These are phyloP conservation scores for Branchinecta sandiegonensis DNA, from an alignment of 2,888 invertebrate genomes.

Conservation along the genomic window DNA sequence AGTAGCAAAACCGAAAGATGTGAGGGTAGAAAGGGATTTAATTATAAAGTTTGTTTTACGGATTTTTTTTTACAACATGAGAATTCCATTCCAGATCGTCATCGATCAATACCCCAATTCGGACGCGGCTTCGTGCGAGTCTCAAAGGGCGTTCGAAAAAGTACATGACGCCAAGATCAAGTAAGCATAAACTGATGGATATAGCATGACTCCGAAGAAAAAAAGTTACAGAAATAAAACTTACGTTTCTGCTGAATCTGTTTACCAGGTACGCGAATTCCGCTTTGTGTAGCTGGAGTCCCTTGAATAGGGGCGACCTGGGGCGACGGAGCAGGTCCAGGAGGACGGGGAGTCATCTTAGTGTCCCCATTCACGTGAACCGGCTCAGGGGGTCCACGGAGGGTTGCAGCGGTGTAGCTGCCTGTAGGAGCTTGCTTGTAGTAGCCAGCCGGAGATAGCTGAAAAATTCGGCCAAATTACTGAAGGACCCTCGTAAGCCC, in stretches of 20 bases:
- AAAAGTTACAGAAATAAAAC: neutral
- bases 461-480: neutral
- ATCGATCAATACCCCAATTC: too few relatives aligned
- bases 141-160: too few relatives aligned
- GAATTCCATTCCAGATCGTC: too few relatives aligned
- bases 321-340: constrained; percentile 25
- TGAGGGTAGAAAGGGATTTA: too few relatives aligned
- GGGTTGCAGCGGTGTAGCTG: constrained; percentile 18
- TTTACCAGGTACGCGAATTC: neutral
- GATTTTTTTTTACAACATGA: too few relatives aligned
- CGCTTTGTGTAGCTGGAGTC: constrained; percentile 30
- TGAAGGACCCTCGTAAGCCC: neutral
- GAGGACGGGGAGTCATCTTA: constrained; percentile 19
- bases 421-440: constrained; percentile 12
- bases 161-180: too few relatives aligned
- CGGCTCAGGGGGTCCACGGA: constrained; percentile 2
- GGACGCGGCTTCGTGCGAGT: too few relatives aligned
- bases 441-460: neutral
- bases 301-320: constrained; percentile 31
- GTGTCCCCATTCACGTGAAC: constrained; percentile 18
- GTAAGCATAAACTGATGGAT: too few relatives aligned
- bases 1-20: too few relatives aligned
- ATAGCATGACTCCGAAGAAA: too few relatives aligned
- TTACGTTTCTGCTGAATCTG: constrained; percentile 10
- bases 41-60: too few relatives aligned